Evolutionary conservation across 2,888 invertebrate genomes (phyloP).

Genomic region (Hydropsyche betteni): DNA sequence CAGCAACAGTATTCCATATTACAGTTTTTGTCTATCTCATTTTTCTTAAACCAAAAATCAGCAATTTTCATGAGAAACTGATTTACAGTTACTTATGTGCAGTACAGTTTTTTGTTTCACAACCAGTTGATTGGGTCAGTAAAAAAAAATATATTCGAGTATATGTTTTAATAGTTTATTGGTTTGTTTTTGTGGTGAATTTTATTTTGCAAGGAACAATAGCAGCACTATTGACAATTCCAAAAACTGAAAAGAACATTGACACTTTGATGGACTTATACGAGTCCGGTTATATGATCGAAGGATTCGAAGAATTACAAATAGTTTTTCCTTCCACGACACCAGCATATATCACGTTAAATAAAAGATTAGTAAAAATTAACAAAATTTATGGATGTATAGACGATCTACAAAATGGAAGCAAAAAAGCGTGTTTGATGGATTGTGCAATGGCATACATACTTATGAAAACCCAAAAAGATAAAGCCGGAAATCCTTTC

Average conservation of each 20-base stretch:
- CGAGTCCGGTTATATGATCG: constrained; percentile 59
- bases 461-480: constrained; percentile 57
- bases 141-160: constrained; percentile 57
- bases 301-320: constrained; percentile 63
- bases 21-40: constrained; percentile 15
- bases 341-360: constrained; percentile 57
- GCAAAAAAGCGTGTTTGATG: constrained; percentile 60
- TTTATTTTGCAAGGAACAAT: constrained; percentile 62
- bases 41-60: not conserved
- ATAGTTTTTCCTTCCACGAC: constrained; percentile 60
- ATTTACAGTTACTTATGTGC: constrained; percentile 29
- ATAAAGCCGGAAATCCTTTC: constrained; percentile 61
- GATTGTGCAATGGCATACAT: constrained; percentile 62
- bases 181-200: constrained; percentile 62
- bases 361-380: constrained; percentile 57
- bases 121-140: constrained; percentile 38
- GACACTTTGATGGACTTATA: constrained; percentile 62
- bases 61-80: constrained; percentile 11
- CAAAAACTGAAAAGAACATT: constrained; percentile 61
- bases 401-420: constrained; percentile 56
- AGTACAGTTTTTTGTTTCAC: constrained; percentile 39
- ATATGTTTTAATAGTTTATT: constrained; percentile 58
- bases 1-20: constrained; percentile 14
- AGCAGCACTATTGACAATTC: constrained; percentile 61
- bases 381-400: constrained; percentile 58